Conservation (phyloP, 30 jellyfish, hydroid and myxozoan genomes). For the Turritopsis rubra region DNA sequence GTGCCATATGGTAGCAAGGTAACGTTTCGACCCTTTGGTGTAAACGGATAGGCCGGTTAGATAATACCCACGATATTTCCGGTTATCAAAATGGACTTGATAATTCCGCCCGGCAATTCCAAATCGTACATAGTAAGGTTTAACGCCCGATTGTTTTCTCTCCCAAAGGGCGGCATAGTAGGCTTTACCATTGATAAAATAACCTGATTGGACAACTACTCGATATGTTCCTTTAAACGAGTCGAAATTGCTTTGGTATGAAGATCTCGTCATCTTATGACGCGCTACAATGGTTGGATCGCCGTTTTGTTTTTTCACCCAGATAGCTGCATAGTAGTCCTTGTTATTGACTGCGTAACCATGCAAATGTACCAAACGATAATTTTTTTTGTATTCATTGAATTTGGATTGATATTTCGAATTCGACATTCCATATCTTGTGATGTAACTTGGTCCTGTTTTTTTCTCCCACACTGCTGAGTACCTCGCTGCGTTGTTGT, state of each 20-base stretch:
- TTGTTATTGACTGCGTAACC: neutral
- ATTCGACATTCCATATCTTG: neutral
- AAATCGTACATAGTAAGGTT: neutral
- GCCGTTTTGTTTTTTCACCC: neutral
- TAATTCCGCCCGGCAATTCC: neutral
- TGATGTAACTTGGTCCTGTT: neutral
- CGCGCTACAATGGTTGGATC: neutral
- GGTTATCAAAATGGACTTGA: slow-evolving; percentile 6
- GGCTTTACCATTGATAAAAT: neutral
- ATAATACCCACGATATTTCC: neutral
- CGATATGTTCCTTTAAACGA: neutral
- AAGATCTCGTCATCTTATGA: slow-evolving; percentile 2
- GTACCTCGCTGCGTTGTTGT: neutral
- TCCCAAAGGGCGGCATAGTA: slow-evolving; percentile 9
- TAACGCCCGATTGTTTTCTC: neutral
- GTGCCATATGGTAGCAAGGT: neutral
- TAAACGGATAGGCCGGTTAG: neutral
- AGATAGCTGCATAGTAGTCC: neutral
- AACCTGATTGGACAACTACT: neutral
- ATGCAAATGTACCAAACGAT: neutral
- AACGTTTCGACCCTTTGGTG: neutral
- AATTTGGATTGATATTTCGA: neutral
- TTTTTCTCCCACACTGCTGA: neutral
- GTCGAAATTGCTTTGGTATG: neutral
- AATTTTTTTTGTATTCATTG: neutral